Base-by-base conservation (phyloP, 2,888 invertebrate species). In the Eurytoma adleriae region DNA sequence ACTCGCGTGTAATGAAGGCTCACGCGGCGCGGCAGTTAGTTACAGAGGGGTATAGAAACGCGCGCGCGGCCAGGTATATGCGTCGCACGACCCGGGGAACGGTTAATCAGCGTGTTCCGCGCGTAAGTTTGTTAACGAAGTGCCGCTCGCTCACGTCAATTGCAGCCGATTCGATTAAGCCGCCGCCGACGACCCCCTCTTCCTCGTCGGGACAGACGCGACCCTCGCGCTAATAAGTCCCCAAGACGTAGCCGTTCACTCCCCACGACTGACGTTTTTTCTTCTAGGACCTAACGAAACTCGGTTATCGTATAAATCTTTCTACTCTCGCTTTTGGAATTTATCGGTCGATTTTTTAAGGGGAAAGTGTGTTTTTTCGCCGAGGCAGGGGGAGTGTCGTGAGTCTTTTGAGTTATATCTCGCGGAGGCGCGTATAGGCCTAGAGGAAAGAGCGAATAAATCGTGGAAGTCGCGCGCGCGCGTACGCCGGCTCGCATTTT, bases 91-190 rank as follows among this genome's bases (percentile, higher is more conserved):
- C 61, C 27, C 27, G 10, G 61, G 24, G 16, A 82, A 69, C 77
- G 72, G 83, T 84, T 85, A 83, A 85, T 85, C 84, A 84, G 84
- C 83, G 82, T 83, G 84, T 85, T 83, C 50, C 30, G 13, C 24
- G 24, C 72, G 82, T 84, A 85, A 85, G 83, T 86, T 87, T 84
- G 83, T 86, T 86, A 86, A 82, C 82, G 83, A 84, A 86, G 85
- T 86, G 85, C 84, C 84, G 82, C 84, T 20, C 62, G 62, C 30
- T 84, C 83, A 84, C 83, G 84, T 84, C 85, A 85, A 86, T 87
- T 86, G 84, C 85, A 84, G 69, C 81, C 71, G 82, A 83, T 82
- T 85, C 84, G 83, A 83, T 84, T 84, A 84, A 83, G 67, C 67
- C 20, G 4, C 20, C 20, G 61, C 14, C 40, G 40, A 40, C 40